Evolutionary conservation across 92 coral and sea anemone genomes (phyloP), one percentile per base, ranked within the genome.

Genomic region (Nematostella vectensis): DNA sequence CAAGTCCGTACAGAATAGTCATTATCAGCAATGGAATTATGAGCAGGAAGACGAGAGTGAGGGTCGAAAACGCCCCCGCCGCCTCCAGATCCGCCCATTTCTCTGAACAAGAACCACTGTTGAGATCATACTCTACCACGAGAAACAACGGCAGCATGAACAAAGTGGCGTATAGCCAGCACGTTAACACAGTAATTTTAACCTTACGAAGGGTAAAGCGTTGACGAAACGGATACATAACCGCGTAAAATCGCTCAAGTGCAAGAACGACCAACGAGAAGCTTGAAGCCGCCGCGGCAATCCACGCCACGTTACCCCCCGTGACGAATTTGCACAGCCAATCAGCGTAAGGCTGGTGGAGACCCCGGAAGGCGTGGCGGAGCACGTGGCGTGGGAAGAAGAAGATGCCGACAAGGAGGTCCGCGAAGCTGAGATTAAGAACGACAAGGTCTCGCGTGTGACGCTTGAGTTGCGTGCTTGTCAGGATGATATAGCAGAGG

Each of bases 201-300:
- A 66, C 11, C 45, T 66, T 74, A 43, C 57, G 57, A 19, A 57
- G 63, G 26, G 50, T 49, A 60, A 74, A 65, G 11, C 68, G 58
- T 25, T 57, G 68, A 39, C 58, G 50, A 11, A 57, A 65, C 3
- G 81, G 81, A 31, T 59, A 29, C 20, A 74, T 37, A 4, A 74
- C 65, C 1, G 81, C 81, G 55, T 28, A 29, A 53, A 36, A 74
- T 58, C 80, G 47, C 51, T 73, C 80, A 31, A 65, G 43, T n/a
- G 80, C 55, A n/a, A 73, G 44, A 27, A 65, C 81, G 0, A 63
- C 39, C 25, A 74, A 24, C 9, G 68, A 65, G 28, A 74, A 74
- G 21, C 62, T 66, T 15, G 81, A 74, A 26, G 64, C 81, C 11
- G 64, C 42, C 1, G 62, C 67, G 24, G 68, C 68, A 48, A 61